Percentiles rank a stretch among this genome's conserved stretches.
Conservation (phyloP, 1,140 invertebrate species). For the Mizuhopecten yessoensis region DNA sequence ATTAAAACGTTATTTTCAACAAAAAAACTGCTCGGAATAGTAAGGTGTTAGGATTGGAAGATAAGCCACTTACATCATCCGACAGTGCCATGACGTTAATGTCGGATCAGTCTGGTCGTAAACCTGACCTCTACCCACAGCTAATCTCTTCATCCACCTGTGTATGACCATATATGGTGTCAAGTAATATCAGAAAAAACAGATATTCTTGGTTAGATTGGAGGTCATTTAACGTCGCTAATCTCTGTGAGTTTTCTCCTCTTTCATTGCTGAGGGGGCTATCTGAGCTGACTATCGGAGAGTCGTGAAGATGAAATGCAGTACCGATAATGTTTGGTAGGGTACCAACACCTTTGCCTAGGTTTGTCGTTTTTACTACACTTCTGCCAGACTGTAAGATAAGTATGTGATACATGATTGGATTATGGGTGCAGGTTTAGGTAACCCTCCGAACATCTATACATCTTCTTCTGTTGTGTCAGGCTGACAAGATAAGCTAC, state of each 20-base stretch:
- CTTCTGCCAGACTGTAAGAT: not conserved
- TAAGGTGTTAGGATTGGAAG: not conserved
- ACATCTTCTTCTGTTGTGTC: not conserved
- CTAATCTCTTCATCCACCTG: not conserved
- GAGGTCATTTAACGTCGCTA: not conserved
- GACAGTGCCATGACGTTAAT: not conserved
- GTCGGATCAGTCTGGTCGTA: not conserved
- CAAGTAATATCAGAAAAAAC: not conserved
- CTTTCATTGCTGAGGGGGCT: not conserved
- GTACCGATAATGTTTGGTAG: not conserved
- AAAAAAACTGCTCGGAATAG: not conserved
- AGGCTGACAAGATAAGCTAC: not conserved
- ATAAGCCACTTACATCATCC: not conserved
- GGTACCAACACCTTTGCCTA: not conserved
- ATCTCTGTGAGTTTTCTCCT: not conserved
- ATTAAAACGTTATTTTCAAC: not conserved
- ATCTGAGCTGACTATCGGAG: not conserved
- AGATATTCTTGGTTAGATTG: not conserved
- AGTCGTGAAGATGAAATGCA: slow-evolving; percentile 10
- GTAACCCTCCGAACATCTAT: not conserved
- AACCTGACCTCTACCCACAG: not conserved
- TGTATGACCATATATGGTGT: slow-evolving; percentile 9
- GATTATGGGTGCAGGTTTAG: not conserved
- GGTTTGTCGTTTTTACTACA: not conserved
- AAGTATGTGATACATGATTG: slow-evolving; percentile 12